Conservation (phyloP, 2,113 vertebrate species). For the Mus pahari region DNA sequence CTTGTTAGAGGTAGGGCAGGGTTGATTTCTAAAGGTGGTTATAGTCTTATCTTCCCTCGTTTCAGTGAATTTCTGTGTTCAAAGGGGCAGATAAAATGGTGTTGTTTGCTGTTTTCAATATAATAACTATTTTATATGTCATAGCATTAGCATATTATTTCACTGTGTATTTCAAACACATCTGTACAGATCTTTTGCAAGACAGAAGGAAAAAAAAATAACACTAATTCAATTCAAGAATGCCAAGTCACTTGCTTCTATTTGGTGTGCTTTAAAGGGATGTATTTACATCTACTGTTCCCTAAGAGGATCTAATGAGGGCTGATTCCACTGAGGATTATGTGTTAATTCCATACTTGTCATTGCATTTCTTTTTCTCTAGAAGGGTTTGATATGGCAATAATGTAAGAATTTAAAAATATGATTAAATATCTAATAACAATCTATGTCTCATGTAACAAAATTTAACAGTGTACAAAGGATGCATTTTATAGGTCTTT, state of each 20-base stretch:
- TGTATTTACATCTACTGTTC: conserved; percentile 8
- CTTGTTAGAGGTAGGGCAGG: neutral
- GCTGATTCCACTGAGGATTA: conserved; percentile 25
- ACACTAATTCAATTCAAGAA: neutral
- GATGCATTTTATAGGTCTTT: neutral
- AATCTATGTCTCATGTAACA: neutral
- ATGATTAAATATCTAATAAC: conserved; percentile 37
- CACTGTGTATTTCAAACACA: neutral
- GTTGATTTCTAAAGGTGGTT: neutral
- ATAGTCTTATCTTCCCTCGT: neutral
- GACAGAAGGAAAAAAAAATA: neutral
- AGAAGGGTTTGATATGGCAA: neutral
- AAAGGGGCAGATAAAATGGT: neutral
- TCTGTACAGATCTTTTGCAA: neutral
- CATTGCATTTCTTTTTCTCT: neutral
- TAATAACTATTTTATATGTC: neutral
- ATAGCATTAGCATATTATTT: neutral
- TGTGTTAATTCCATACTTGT: conserved; percentile 40
- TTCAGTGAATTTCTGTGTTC: neutral
- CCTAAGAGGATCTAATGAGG: neutral
- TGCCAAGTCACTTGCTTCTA: neutral
- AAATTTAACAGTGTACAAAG: neutral
- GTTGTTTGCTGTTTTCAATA: neutral
- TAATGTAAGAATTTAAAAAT: conserved; percentile 52
- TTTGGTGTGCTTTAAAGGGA: neutral